Evolutionary conservation across 2,113 vertebrate species (phyloP).

Genomic region (Ictidomys tridecemlineatus): DNA sequence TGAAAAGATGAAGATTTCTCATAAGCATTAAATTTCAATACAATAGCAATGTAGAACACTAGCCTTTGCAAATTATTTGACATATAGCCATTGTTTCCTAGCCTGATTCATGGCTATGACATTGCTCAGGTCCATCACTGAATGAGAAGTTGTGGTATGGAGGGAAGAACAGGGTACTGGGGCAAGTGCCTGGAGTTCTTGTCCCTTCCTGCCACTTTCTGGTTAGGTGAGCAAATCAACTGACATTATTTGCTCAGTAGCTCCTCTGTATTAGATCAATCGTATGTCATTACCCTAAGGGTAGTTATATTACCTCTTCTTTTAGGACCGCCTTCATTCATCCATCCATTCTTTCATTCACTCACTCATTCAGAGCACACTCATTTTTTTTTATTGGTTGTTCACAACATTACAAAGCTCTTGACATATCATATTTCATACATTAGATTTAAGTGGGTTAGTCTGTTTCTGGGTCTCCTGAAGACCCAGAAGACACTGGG

Average conservation of each 20-base stretch:
- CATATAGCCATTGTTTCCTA: neutral
- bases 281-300: too few species aligned
- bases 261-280: neutral
- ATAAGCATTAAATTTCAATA: slow-evolving; percentile 14
- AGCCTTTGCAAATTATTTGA: neutral
- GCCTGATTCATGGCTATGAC: neutral
- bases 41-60: neutral
- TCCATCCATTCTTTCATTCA: neutral
- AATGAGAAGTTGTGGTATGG: neutral
- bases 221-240: neutral
- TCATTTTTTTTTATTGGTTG: too few species aligned
- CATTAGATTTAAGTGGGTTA: too few species aligned
- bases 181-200: rapidly evolving
- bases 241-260: neutral
- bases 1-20: slow-evolving; percentile 34
- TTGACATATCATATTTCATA: too few species aligned
- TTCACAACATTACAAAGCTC: too few species aligned
- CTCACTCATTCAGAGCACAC: neutral
- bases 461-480: neutral
- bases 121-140: rapidly evolving
- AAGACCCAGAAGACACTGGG: neutral
- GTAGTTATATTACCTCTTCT: neutral
- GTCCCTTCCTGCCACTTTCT: neutral
- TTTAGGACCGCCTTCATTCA: neutral
- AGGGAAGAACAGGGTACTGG: rapidly evolving